Evolutionary conservation across 2,113 vertebrate genomes (phyloP), one percentile per base, ranked within the genome.

Genomic region (Dendrocopos noguchii): DNA sequence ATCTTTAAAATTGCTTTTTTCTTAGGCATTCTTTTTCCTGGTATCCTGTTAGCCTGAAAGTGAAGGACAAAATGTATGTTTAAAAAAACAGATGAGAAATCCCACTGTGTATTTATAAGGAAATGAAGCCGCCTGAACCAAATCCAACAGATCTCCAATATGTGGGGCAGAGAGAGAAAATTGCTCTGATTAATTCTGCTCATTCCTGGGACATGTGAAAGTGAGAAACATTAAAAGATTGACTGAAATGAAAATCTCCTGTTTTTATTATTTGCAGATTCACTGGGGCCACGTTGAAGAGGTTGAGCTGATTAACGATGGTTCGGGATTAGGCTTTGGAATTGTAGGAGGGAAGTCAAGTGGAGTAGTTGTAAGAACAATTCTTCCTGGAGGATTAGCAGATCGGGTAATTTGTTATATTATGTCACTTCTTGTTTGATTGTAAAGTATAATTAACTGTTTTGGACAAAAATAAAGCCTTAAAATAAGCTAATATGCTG

Each of bases 271-370:
- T 90, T 96, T 95, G 28, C 95, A 99, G 99, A 98, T 98, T 67
- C 95, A 81, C 52, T 99, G 99, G 99, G 98, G 98, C 65, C 98
- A 98, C 9, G 7, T 98, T 87, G 99, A 99, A 97, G 98, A 99
- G 68, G 98, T 99, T 84, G 98, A 99, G 92, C 98, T 99, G 94
- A 90, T 98, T 94, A 99, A 99, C 52, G 98, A 99, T 50, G 99
- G 99, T 28, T 99, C 99, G 0, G 99, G 99, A 88, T 96, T 99
- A 96, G 99, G 99, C 53, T 99, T 99, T 88, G 99, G 99, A 87
- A 99, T 99, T 50, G 99, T 99, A 70, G 99, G 99, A 73, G 99
- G 98, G 81, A 99, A 98, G 96, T 97, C 97, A 9, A 97, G 96
- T 11, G 99, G 99, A 10, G 98, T 99, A 79, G 98, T 99, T 72